Percentiles rank a stretch among this genome's conserved stretches.
These are phyloP conservation scores for Gambelia wislizenii DNA, from an alignment of 2,797 vertebrate species.

Conservation along the genomic window DNA sequence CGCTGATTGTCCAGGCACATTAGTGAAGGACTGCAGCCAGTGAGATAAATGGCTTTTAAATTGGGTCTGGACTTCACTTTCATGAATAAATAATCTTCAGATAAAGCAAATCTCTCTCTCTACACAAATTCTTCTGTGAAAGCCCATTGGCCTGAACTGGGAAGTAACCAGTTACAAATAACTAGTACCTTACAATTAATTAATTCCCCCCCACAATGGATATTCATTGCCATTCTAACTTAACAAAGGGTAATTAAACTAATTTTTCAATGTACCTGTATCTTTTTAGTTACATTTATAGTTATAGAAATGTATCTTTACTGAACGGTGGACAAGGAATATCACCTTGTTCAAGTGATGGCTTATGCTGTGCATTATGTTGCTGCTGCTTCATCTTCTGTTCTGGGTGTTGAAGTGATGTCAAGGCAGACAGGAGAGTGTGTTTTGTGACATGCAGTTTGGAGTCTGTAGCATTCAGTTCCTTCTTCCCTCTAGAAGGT, in stretches of 20 bases:
- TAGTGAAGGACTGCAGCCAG: slow-evolving; percentile 40
- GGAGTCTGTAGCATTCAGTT: too few relatives aligned
- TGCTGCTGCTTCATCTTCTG: too few relatives aligned
- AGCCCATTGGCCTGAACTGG: not conserved
- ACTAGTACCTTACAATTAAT: not conserved
- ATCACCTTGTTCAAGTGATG: not conserved
- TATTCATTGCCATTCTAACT: not conserved
- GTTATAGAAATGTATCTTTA: not conserved
- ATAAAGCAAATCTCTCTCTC: not conserved
- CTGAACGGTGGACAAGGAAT: not conserved
- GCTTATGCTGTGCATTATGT: too few relatives aligned
- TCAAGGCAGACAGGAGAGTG: too few relatives aligned
- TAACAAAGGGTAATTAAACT: not conserved
- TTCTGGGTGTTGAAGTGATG: too few relatives aligned
- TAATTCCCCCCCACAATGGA: not conserved
- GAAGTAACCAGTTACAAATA: not conserved
- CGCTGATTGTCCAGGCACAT: slow-evolving; percentile 34
- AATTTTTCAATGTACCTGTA: not conserved
- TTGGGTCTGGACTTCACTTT: not conserved
- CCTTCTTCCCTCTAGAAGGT: too few relatives aligned
- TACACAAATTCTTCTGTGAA: not conserved
- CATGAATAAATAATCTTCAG: not conserved
- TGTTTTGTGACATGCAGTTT: too few relatives aligned
- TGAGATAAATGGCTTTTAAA: slow-evolving; percentile 17
- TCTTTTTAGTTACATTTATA: not conserved